Evolutionary conservation across 2,113 vertebrate species (phyloP).

Genomic region (Esox niger): DNA sequence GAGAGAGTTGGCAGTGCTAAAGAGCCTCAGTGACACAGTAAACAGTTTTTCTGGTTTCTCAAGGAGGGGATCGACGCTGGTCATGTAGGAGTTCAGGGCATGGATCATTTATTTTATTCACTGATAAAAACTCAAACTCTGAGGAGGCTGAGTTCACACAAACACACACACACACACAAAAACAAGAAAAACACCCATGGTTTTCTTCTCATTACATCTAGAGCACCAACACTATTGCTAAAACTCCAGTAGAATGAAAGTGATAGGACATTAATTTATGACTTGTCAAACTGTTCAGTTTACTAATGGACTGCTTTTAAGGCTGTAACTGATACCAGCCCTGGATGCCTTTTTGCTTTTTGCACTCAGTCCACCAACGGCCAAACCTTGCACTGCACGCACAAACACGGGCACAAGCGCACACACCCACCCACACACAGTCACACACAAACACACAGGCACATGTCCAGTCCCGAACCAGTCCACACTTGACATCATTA

Average conservation of each 20-base stretch:
- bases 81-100: too few species aligned
- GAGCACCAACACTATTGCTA: neutral
- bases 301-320: conserved; percentile 58
- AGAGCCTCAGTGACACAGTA: too few species aligned
- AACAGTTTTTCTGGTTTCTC: too few species aligned
- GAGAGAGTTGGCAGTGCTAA: too few species aligned
- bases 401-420: neutral
- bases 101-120: neutral
- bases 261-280: conserved; percentile 54
- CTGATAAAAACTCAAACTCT: too few species aligned
- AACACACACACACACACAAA: neutral
- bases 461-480: neutral
- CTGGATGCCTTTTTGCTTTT: conserved; percentile 54
- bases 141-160: neutral
- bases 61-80: too few species aligned
- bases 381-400: neutral
- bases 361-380: conserved; percentile 22
- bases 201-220: neutral
- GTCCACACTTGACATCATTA: neutral
- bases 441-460: neutral
- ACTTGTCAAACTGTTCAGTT: conserved; percentile 50
- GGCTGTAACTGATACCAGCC: conserved; percentile 53
- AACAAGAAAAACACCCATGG: neutral
- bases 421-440: neutral
- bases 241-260: conserved; percentile 42